Conservation (phyloP, 2,113 vertebrate genomes). For the Oxyruncus cristatus region DNA sequence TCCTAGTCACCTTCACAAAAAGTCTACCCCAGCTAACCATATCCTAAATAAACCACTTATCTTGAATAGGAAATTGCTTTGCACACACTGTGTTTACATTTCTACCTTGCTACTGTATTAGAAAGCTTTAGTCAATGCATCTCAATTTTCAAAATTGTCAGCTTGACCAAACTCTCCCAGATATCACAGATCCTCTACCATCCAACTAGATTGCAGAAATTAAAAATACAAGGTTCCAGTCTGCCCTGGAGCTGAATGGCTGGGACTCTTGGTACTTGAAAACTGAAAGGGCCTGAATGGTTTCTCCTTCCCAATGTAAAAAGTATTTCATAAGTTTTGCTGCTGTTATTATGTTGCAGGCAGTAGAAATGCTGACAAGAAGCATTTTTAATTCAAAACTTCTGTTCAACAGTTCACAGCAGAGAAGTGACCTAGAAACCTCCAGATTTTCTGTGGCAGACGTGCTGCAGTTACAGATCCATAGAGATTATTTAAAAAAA, state of each 20-base stretch:
- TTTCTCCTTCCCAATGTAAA: neutral
- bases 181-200: neutral
- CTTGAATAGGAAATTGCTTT: neutral
- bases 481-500: neutral
- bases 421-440: slow-evolving; percentile 29
- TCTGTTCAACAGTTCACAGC: neutral
- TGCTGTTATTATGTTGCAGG: neutral
- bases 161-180: neutral
- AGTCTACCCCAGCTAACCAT: neutral
- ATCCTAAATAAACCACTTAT: neutral
- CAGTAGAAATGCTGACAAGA: neutral
- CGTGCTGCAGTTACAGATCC: neutral
- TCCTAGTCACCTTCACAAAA: neutral
- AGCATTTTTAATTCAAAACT: slow-evolving; percentile 25
- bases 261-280: neutral
- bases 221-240: neutral
- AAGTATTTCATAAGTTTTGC: neutral
- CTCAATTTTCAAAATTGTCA: neutral
- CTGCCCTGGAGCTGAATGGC: neutral
- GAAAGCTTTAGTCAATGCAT: neutral
- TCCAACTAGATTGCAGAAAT: neutral
- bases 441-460: neutral
- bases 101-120: neutral
- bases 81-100: neutral
- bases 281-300: neutral